Evolutionary conservation across 2,113 vertebrate species (phyloP).

Genomic region (Varanus komodoensis): DNA sequence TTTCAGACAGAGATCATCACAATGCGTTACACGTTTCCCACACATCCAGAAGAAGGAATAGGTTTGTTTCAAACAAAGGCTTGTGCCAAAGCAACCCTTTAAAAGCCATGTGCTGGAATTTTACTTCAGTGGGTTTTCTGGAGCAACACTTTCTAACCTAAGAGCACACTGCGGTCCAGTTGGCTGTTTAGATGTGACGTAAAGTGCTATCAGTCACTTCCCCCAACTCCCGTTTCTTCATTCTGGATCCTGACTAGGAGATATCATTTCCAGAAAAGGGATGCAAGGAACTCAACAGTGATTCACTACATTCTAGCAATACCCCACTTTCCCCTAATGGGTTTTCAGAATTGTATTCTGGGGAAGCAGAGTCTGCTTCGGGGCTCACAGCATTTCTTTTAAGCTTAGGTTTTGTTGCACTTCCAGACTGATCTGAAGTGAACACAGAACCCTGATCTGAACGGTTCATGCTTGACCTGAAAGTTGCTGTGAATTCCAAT

Average conservation of each 20-base stretch:
- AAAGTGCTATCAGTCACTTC: background rate
- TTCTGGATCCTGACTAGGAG: background rate
- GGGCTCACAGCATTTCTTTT: background rate
- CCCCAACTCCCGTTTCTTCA: background rate
- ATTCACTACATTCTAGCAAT: too few relatives aligned
- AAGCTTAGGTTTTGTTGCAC: background rate
- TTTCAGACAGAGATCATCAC: background rate
- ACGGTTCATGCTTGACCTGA: background rate
- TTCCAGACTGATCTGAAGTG: background rate
- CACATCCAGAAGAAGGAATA: background rate
- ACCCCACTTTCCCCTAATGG: too few relatives aligned
- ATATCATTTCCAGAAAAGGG: background rate
- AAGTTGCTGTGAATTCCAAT: background rate
- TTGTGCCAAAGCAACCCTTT: background rate
- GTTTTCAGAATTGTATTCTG: too few relatives aligned
- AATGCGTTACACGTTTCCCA: background rate
- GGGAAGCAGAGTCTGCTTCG: too few relatives aligned
- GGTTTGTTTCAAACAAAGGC: background rate
- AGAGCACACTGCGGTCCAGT: background rate
- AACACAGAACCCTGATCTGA: background rate
- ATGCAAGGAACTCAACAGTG: too few relatives aligned
- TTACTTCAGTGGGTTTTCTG: background rate
- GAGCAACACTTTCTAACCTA: background rate
- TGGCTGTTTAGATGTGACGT: background rate
- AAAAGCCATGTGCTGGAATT: background rate